These are phyloP conservation scores for Peribatodes rhomboidaria DNA, from an alignment of 2,888 invertebrate species.

Conservation along the genomic window DNA sequence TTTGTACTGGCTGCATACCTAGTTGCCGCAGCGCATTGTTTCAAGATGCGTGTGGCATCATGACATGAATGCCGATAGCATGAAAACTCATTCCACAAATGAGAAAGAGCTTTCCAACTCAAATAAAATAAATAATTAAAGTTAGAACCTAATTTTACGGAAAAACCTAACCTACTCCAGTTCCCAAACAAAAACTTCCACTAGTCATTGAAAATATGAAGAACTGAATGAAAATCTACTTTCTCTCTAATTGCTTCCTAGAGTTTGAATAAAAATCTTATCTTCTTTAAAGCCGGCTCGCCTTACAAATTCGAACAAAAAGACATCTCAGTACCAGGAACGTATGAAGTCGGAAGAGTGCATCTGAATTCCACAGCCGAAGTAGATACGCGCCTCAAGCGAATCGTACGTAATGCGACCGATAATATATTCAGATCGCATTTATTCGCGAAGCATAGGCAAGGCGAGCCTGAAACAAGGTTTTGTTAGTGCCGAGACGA, in stretches of 20 bases:
- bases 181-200: conserved; percentile 16
- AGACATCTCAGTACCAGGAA: conserved; percentile 57
- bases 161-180: conserved; percentile 14
- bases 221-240: conserved; percentile 14
- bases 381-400: conserved; percentile 77
- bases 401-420: conserved; percentile 80
- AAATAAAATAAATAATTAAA: too few relatives aligned
- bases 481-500: conserved; percentile 74
- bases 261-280: conserved; percentile 40
- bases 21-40: conserved; percentile 37
- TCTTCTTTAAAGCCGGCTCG: conserved; percentile 31
- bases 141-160: background rate
- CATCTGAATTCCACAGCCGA: conserved; percentile 72
- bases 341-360: conserved; percentile 71
- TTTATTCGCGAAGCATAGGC: conserved; percentile 78
- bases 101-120: conserved; percentile 2
- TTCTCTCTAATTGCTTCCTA: conserved; percentile 33
- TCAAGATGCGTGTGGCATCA: conserved; percentile 41
- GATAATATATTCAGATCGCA: conserved; percentile 84
- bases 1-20: conserved; percentile 43
- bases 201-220: conserved; percentile 25
- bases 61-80: conserved; percentile 35
- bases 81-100: conserved; percentile 2
- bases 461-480: conserved; percentile 80
- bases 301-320: conserved; percentile 38